A percentile compares a stretch with the other conserved stretches of the same genome.
Evolutionary conservation across 1,140 invertebrate genomes (phyloP).

Genomic region (Cotesia typhae): DNA sequence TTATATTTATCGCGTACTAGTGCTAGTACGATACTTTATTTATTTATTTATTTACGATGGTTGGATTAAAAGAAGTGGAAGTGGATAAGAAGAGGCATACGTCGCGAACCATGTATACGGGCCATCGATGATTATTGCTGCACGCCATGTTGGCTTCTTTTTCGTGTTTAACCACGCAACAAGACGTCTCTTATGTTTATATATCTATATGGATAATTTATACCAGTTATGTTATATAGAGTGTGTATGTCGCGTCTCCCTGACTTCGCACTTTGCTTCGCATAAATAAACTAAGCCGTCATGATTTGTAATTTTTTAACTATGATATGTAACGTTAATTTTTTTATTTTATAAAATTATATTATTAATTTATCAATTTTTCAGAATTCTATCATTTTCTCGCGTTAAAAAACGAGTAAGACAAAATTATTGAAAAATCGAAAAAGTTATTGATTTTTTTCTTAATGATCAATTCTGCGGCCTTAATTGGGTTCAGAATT

Average conservation of each 20-base stretch:
- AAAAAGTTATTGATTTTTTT: too few species aligned
- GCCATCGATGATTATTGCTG: conserved; percentile 28
- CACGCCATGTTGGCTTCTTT: conserved; percentile 19
- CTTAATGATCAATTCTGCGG: too few species aligned
- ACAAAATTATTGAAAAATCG: too few species aligned
- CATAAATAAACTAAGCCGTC: not conserved
- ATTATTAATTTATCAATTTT: too few species aligned
- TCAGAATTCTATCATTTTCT: too few species aligned
- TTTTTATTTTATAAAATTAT: too few species aligned
- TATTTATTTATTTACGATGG: not conserved
- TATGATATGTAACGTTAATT: not conserved
- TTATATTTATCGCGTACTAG: too few species aligned
- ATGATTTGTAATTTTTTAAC: not conserved
- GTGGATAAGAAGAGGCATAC: conserved; percentile 8
- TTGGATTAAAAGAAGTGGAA: not conserved
- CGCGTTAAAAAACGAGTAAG: too few species aligned
- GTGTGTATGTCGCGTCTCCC: conserved; percentile 20
- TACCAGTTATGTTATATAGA: not conserved
- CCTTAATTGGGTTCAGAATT: too few species aligned
- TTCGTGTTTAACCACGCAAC: conserved; percentile 19
- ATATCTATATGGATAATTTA: too few species aligned
- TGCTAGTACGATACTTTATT: too few species aligned
- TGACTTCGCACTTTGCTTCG: conserved; percentile 29
- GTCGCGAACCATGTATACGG: conserved; percentile 12
- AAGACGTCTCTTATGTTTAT: conserved; percentile 14